Conservation (phyloP, 2,888 invertebrate species). For the Plagiodera versicolora region DNA sequence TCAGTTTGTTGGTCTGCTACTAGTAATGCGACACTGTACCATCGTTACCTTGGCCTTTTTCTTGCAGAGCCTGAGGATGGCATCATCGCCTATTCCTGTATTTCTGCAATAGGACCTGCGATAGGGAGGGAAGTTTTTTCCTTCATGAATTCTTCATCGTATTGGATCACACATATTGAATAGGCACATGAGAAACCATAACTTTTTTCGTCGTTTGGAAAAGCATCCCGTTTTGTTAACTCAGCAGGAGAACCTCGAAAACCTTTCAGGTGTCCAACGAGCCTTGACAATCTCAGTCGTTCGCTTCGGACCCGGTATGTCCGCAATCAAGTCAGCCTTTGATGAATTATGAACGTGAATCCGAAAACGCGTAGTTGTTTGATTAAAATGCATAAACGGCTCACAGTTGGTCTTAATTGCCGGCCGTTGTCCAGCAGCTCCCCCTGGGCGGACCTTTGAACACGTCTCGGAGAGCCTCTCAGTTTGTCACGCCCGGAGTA, state of each 20-base stretch:
- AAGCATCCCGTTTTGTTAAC: no score
- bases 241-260: not conserved
- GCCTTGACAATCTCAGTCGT: not conserved
- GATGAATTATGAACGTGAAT: constrained; percentile 42
- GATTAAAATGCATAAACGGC: constrained; percentile 49
- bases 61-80: no score
- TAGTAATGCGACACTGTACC: no score
- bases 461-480: constrained; percentile 35
- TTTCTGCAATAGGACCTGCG: no score
- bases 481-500: constrained; percentile 41
- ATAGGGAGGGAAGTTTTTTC: no score
- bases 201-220: no score
- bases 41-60: no score
- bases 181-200: no score
- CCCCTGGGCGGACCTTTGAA: constrained; percentile 44
- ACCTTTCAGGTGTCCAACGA: constrained; percentile 1
- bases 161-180: no score
- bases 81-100: no score
- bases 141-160: no score
- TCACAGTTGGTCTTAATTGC: constrained; percentile 46
- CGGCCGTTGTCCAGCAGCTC: constrained; percentile 44
- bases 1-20: no score
- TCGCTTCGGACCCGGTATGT: not conserved
- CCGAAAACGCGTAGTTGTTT: constrained; percentile 41
- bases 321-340: constrained; percentile 31